Evolutionary conservation across 1,140 invertebrate species (phyloP), one percentile per base, ranked within the genome.

Genomic region (Euborellia annulipes): DNA sequence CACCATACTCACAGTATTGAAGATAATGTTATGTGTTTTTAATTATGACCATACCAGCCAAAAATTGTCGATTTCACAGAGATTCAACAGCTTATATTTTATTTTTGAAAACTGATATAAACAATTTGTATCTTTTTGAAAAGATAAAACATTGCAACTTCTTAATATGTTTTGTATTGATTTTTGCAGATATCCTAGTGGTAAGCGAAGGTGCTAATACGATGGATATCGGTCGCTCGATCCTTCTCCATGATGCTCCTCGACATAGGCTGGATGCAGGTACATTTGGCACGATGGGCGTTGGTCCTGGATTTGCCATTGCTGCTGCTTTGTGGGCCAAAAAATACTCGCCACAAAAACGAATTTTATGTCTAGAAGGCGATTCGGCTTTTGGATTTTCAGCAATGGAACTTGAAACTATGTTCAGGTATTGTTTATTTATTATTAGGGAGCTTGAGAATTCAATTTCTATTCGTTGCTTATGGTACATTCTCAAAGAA

Each of bases 151-250:
- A 36, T 38, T 23, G 41, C n/a, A 13, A 41, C 7, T 11, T 3
- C 2, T 19, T 21, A 22, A 11, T 36, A 45, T 13, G 4, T 13
- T n/a, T n/a, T n/a, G n/a, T n/a, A n/a, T n/a, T n/a, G 18, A 8
- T 36, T 41, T 65, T 68, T 53, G 55, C 59, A 67, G 83, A 97
- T 67, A 78, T 78, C 16, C 79, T 97, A 2, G 90, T 97, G 55
- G 82, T 95, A n/a, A 94, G 89, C 58, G 93, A 98, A 70, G 93
- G 93, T 34, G 91, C 92, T 9, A 96, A 96, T 60, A 98, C 93
- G 1, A 98, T 98, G 93, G 92, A 96, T 56, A 96, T 96, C 58
- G 90, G 92, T 2, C 72, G 92, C 37, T 81, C 88, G 0, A 79
- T 96, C 62, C 63, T 97, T 14, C 64, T 80, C 2, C 94, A 95